phyloP scores from a whole-genome alignment of 2,797 vertebrate species.

The Cygnus olor region DNA sequence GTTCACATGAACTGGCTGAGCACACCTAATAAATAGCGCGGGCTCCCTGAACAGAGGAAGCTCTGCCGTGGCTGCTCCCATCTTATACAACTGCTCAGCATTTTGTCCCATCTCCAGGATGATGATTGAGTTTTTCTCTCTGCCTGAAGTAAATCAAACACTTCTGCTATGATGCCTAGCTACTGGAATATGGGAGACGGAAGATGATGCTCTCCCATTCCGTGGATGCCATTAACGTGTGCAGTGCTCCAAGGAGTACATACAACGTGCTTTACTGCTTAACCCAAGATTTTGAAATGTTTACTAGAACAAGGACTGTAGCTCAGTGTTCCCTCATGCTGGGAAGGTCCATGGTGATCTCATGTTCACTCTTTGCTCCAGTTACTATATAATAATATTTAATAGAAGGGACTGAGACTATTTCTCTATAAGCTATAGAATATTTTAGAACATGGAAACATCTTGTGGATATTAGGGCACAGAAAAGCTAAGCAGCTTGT shows the following conservation, averaged over 20 bases:
- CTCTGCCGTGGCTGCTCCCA: not conserved
- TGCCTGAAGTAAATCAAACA: not conserved
- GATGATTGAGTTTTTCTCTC: rapidly evolving
- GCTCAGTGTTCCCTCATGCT: not conserved
- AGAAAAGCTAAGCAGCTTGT: not conserved
- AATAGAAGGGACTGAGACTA: not conserved
- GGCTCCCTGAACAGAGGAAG: not conserved
- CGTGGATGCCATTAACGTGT: not conserved
- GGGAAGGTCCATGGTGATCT: not conserved
- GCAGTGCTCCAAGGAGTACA: not conserved
- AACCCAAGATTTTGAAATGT: not conserved
- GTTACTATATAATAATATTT: not conserved
- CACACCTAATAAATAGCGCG: rapidly evolving
- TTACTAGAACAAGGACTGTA: not conserved
- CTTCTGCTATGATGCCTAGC: not conserved
- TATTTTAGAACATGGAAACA: not conserved
- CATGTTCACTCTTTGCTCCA: not conserved
- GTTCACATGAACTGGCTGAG: rapidly evolving
- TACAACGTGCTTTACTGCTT: not conserved
- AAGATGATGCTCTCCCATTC: not conserved
- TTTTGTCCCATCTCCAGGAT: not conserved
- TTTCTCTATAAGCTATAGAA: not conserved
- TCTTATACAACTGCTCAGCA: not conserved
- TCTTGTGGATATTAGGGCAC: not conserved
- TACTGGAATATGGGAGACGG: not conserved